These are phyloP conservation scores for Grallaria varia DNA, from an alignment of 2,113 vertebrate species.

Conservation along the genomic window DNA sequence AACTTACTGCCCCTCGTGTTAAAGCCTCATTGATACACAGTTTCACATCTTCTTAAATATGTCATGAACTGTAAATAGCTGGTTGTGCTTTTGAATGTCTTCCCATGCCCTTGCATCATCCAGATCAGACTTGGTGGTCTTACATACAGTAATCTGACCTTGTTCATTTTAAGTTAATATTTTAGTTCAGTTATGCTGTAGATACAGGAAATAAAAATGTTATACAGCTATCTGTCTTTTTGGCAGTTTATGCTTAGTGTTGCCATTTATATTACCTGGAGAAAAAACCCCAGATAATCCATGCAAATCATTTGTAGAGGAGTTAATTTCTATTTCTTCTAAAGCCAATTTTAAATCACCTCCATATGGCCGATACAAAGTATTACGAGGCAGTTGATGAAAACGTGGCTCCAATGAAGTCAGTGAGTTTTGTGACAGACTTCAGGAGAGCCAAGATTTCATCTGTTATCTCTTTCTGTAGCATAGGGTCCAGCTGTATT, in stretches of 20 bases:
- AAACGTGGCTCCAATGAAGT: slow-evolving; percentile 1
- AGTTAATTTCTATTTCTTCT: slow-evolving; percentile 49
- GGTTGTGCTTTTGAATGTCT: slow-evolving; percentile 49
- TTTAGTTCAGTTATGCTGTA: slow-evolving; percentile 12
- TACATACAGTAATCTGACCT: slow-evolving; percentile 1
- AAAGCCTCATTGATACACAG: not conserved
- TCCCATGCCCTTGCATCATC: slow-evolving; percentile 33
- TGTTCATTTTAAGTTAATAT: slow-evolving; percentile 47
- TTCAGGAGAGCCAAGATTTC: slow-evolving; percentile 17
- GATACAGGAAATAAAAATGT: slow-evolving; percentile 46
- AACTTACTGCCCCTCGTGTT: not conserved
- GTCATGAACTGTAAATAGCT: slow-evolving; percentile 42
- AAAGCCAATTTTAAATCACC: slow-evolving; percentile 49
- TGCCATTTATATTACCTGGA: slow-evolving; percentile 40
- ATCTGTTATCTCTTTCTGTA: slow-evolving; percentile 8
- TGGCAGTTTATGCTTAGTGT: slow-evolving; percentile 24
- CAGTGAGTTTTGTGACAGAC: not conserved
- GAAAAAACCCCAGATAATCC: slow-evolving; percentile 2
- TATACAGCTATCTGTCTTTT: slow-evolving; percentile 45
- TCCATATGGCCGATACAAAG: slow-evolving; percentile 41
- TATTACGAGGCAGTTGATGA: not conserved
- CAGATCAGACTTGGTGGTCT: slow-evolving; percentile 19
- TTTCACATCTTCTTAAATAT: slow-evolving; percentile 12
- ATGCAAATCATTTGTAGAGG: not conserved
- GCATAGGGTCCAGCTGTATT: not conserved